Evolutionary conservation across 2,888 invertebrate genomes (phyloP).

Genomic region (Ptychoptera albimana): DNA sequence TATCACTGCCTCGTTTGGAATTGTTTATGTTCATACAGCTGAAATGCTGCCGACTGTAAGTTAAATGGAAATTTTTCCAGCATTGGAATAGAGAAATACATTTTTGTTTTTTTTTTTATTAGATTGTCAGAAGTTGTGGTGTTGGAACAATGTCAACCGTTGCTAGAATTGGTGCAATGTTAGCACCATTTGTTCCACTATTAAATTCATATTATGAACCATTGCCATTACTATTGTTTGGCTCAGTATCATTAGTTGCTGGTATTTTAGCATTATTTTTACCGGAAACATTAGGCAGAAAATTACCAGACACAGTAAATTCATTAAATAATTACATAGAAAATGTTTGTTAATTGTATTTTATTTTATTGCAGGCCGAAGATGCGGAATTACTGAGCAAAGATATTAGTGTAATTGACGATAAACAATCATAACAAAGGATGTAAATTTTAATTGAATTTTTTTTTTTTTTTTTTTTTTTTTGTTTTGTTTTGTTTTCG

Average conservation of each 20-base stretch:
- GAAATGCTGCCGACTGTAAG: slow-evolving; percentile 30
- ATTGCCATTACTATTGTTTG: slow-evolving; percentile 38
- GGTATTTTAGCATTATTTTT: slow-evolving; percentile 37
- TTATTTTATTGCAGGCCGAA: too few species aligned
- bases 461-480: too few species aligned
- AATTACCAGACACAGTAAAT: slow-evolving; percentile 41
- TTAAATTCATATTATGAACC: slow-evolving; percentile 27
- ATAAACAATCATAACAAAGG: too few species aligned
- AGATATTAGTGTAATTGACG: too few species aligned
- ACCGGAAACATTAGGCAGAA: slow-evolving; percentile 44
- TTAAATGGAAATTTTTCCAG: not conserved
- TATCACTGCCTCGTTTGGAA: slow-evolving; percentile 44
- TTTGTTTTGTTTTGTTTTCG: too few species aligned
- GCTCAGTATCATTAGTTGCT: slow-evolving; percentile 33
- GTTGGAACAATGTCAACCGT: slow-evolving; percentile 42
- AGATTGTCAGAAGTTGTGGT: slow-evolving; percentile 38
- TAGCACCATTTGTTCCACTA: slow-evolving; percentile 44
- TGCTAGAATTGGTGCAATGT: slow-evolving; percentile 40
- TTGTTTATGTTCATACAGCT: slow-evolving; percentile 41
- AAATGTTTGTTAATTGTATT: too few species aligned
- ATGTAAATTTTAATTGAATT: too few species aligned
- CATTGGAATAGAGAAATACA: not conserved
- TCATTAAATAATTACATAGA: too few species aligned
- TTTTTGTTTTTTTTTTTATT: not conserved
- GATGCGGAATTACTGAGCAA: too few species aligned